Percentiles rank a stretch among this genome's conserved stretches.
Conservation (phyloP, 2,797 vertebrate genomes). For the Sternarchorhynchus goeldii region DNA sequence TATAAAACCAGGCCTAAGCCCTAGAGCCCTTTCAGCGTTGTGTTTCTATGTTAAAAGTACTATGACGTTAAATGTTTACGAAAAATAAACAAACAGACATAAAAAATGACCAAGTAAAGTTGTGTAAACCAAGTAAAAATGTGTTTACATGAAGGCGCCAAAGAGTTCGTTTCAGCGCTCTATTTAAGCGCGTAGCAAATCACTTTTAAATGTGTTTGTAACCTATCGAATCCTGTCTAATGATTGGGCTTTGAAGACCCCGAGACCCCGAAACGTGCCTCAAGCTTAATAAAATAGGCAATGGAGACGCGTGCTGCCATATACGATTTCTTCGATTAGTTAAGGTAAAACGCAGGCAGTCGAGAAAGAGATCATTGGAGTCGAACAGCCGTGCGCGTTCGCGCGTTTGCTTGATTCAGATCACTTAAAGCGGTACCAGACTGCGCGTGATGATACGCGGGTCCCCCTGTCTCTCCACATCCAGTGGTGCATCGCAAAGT, state of each 20-base stretch:
- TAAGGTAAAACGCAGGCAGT: conserved; percentile 24
- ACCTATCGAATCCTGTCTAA: conserved; percentile 21
- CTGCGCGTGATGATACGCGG: conserved; percentile 23
- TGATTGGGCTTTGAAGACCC: conserved; percentile 30
- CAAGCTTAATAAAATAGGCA: conserved; percentile 48
- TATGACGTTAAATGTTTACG: too few relatives aligned
- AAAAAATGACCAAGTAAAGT: conserved; percentile 8
- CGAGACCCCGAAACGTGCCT: conserved; percentile 24
- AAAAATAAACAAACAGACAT: too few relatives aligned
- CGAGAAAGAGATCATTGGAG: conserved; percentile 33
- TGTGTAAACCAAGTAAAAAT: conserved; percentile 14
- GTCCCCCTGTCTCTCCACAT: conserved; percentile 12
- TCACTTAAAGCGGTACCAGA: conserved; percentile 6
- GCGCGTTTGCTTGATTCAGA: conserved; percentile 5
- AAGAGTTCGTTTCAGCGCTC: not conserved
- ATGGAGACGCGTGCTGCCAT: conserved; percentile 41
- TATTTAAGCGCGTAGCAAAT: conserved; percentile 18
- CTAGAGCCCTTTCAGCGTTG: too few relatives aligned
- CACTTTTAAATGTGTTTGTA: conserved; percentile 33
- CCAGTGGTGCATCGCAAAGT: conserved; percentile 27
- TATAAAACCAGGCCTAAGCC: too few relatives aligned
- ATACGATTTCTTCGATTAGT: conserved; percentile 44
- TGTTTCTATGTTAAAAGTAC: too few relatives aligned
- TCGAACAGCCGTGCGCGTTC: conserved; percentile 22
- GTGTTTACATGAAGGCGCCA: conserved; percentile 12